Base-by-base conservation (phyloP, 1,140 invertebrate genomes). In the Drosophila parabipectinata region DNA sequence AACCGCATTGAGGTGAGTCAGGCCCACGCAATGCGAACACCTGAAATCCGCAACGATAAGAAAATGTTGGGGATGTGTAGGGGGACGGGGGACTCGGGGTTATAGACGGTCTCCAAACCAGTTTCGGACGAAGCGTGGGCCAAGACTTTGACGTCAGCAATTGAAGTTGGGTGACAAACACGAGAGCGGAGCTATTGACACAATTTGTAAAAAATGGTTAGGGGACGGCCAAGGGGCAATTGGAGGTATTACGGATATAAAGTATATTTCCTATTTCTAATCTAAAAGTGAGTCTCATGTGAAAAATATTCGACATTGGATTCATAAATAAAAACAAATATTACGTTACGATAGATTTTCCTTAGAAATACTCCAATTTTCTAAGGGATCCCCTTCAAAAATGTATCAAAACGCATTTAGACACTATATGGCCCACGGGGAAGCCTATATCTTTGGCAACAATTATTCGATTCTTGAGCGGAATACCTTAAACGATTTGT, bases 31-130 rank as follows among this genome's bases (percentile, higher is more conserved):
- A 77, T 88, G 75, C 66, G 61, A 68, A 67, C 78, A 79, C 74
- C 74, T 87, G 83, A 87, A 85, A 79, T 87, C 82, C 82, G 83
- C 83, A 71, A 64, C 68, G 69, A 77, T 79, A 72, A 78, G 61
- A 63, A 50, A 44, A 21, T 44, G 24, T 2, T 47, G 47, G 39
- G 55, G 52, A 57, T 44, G 9, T 12, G 34, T 1, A 9, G 8
- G 0, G 12, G 34, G 26, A 34, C 21, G 59, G 48, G 51, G 14
- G 15, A 2, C 14, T 44, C n/a, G 10, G 50, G 18, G 45, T 1
- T 15, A 44, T 2, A 9, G 14, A 5, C 41, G 14, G 15, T 2
- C 32, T 52, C n/a, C 21, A 79, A 85, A 84, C 81, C 3, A 74
- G 81, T 84, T 84, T 75, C 60, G 59, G 72, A 74, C 63, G 54